These are phyloP conservation scores for Proales similis DNA, from an alignment of 1,140 invertebrate species.

Conservation along the genomic window DNA sequence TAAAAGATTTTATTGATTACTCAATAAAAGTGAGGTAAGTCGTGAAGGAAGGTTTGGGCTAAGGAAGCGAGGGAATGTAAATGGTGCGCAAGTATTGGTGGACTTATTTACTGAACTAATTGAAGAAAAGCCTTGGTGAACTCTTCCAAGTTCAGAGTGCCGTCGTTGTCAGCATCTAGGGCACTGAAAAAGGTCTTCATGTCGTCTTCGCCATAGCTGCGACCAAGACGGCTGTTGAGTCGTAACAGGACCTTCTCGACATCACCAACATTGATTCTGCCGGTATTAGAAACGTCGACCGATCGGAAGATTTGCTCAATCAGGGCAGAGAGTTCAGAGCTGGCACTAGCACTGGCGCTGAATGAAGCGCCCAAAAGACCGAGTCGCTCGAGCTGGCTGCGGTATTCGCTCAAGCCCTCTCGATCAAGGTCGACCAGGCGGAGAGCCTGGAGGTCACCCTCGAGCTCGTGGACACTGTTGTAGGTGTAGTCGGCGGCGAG, in stretches of 20 bases:
- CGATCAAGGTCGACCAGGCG: slow-evolving; percentile 20
- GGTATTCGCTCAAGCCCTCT: slow-evolving; percentile 33
- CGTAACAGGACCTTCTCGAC: slow-evolving; percentile 1
- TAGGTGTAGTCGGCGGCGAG: slow-evolving; percentile 33
- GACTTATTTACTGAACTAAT: too few relatives aligned
- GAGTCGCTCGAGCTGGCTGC: slow-evolving; percentile 29
- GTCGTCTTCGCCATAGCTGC: slow-evolving; percentile 30
- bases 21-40: too few relatives aligned
- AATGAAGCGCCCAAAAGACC: slow-evolving; percentile 23
- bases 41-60: too few relatives aligned
- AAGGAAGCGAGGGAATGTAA: too few relatives aligned
- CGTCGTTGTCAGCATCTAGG: slow-evolving; percentile 12
- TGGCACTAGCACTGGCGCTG: not conserved
- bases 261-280: not conserved
- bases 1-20: too few relatives aligned
- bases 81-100: too few relatives aligned
- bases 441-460: slow-evolving; percentile 30
- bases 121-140: slow-evolving; percentile 35
- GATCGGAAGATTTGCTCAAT: slow-evolving; percentile 29
- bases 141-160: slow-evolving; percentile 14
- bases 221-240: slow-evolving; percentile 11
- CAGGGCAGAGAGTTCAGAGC: not conserved
- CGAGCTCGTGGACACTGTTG: slow-evolving; percentile 26
- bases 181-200: slow-evolving; percentile 2
- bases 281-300: slow-evolving; percentile 13